A percentile compares a stretch with the other conserved stretches of the same genome.
Conservation (phyloP, 1,140 invertebrate species). For the Leucophenga varia region DNA sequence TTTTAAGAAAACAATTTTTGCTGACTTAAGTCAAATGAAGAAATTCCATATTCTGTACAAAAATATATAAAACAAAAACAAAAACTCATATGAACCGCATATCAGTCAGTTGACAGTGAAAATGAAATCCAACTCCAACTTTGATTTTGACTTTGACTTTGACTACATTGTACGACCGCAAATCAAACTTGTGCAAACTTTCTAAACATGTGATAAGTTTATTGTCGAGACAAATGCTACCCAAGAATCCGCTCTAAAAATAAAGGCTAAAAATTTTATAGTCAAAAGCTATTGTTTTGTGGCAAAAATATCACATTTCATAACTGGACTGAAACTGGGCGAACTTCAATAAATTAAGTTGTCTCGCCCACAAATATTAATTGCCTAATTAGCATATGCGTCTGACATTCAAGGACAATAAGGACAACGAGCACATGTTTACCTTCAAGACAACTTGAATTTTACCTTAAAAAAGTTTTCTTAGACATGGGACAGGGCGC, state of each 20-base stretch:
- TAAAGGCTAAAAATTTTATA: constrained; percentile 15
- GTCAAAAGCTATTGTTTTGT: not conserved
- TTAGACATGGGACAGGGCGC: too few relatives aligned
- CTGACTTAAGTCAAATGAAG: not conserved
- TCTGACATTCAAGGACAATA: constrained; percentile 30
- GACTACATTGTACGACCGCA: constrained; percentile 39
- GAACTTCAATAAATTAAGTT: constrained; percentile 43
- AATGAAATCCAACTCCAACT: too few relatives aligned
- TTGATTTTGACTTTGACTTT: too few relatives aligned
- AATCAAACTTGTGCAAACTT: constrained; percentile 48
- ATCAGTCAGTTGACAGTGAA: constrained; percentile 40
- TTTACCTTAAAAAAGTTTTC: too few relatives aligned
- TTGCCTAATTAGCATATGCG: constrained; percentile 52
- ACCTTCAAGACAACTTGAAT: too few relatives aligned
- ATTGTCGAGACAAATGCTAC: constrained; percentile 45
- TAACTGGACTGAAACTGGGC: not conserved
- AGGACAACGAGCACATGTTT: too few relatives aligned
- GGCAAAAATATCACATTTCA: constrained; percentile 41
- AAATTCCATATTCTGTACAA: too few relatives aligned
- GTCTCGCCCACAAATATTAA: constrained; percentile 53
- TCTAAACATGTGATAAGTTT: constrained; percentile 52
- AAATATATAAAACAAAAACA: too few relatives aligned
- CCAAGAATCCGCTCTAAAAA: constrained; percentile 1
- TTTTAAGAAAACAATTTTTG: not conserved
- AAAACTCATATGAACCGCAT: constrained; percentile 26